Evolutionary conservation across 2,888 invertebrate species (phyloP).

Genomic region (Zhuqinia jingwanae): DNA sequence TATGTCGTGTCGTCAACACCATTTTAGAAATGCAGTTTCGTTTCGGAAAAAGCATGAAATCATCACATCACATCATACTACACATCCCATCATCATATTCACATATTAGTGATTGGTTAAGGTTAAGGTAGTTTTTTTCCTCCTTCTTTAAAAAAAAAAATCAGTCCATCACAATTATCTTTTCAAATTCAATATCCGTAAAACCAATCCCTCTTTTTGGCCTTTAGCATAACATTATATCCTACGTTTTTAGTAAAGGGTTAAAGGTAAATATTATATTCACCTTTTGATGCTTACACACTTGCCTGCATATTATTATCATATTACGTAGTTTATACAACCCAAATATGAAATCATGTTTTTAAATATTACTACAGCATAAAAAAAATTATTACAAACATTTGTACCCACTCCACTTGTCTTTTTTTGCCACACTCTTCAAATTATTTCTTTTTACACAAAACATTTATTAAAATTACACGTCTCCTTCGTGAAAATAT

Average conservation of each 20-base stretch:
- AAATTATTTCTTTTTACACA: not conserved
- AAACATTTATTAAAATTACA: not conserved
- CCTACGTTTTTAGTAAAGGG: not conserved
- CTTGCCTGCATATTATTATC: not conserved
- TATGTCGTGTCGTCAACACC: not conserved
- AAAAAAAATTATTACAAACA: too few relatives aligned
- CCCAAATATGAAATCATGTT: not conserved
- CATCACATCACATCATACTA: not conserved
- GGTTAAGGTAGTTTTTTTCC: slow-evolving; percentile 26
- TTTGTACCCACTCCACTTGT: too few relatives aligned
- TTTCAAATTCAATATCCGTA: slow-evolving; percentile 45
- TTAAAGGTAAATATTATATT: not conserved
- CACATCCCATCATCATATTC: too few relatives aligned
- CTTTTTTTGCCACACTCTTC: not conserved
- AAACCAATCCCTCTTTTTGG: slow-evolving; percentile 15
- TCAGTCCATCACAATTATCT: slow-evolving; percentile 40
- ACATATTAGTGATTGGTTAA: too few relatives aligned
- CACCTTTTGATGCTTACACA: not conserved
- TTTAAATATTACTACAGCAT: too few relatives aligned
- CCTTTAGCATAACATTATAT: not conserved
- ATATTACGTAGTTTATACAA: not conserved
- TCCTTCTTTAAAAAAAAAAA: too few relatives aligned
- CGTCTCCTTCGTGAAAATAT: not conserved
- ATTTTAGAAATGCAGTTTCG: slow-evolving; percentile 11
- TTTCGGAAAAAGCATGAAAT: slow-evolving; percentile 10